A percentile compares a stretch with the other conserved stretches of the same genome.
Evolutionary conservation across 2,888 invertebrate genomes (phyloP).

Genomic region (Melangyna quadrimaculata): DNA sequence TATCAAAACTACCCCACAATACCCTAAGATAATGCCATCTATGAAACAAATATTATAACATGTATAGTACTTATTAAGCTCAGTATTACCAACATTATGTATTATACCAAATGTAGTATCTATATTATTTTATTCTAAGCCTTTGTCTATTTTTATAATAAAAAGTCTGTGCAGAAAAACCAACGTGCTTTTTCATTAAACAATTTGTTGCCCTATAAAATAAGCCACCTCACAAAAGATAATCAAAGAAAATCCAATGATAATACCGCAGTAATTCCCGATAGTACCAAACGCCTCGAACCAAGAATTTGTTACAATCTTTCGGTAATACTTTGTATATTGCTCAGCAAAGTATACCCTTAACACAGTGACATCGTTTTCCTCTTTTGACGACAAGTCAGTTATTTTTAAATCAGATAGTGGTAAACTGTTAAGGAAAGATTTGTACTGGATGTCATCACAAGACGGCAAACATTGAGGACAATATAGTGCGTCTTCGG

Average conservation of each 20-base stretch:
- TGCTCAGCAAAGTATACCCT: constrained; percentile 76
- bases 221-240: constrained; percentile 84
- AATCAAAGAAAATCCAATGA: constrained; percentile 85
- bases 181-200: too few species aligned
- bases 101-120: too few species aligned
- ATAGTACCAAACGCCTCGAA: constrained; percentile 85
- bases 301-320: constrained; percentile 81
- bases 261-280: constrained; percentile 85
- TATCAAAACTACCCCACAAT: too few species aligned
- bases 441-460: constrained; percentile 82
- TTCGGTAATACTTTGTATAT: constrained; percentile 75
- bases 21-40: too few species aligned
- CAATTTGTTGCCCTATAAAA: constrained; percentile 82
- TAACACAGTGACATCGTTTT: constrained; percentile 75
- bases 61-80: too few species aligned
- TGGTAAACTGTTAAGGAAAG: constrained; percentile 77
- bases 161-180: too few species aligned
- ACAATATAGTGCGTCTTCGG: constrained; percentile 83
- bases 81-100: too few species aligned
- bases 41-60: too few species aligned
- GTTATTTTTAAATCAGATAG: constrained; percentile 67
- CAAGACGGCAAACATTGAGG: constrained; percentile 84
- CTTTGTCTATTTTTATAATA: too few species aligned
- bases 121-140: too few species aligned
- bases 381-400: constrained; percentile 38